Base-by-base conservation (phyloP, 2,888 invertebrate genomes). In the Ormyrus pomaceus region DNA sequence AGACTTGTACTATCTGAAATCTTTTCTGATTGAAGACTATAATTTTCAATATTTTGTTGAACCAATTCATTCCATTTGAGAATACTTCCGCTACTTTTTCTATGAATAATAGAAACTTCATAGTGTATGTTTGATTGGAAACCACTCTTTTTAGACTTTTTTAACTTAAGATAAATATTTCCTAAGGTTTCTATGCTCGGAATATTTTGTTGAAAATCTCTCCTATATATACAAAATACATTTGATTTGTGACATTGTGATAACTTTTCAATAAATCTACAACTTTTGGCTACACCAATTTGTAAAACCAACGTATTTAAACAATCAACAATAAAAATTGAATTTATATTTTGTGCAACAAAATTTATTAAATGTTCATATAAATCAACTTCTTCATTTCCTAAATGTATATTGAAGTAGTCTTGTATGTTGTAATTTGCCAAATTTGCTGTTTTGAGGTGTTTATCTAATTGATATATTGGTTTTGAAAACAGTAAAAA, bases 101-200 rank as follows among this genome's bases (percentile, higher is more conserved):
- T 84, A 66, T 87, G 87, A 9, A 82, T 77, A 13, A 87, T 72
- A 7, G 82, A 83, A 45, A 86, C 85, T 66, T 59, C 82, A 56
- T 48, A 76, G 65, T 77, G n/a, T 9, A 81, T 73, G 0, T 79
- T 74, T 8, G 74, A 77, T 11, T 70, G 46, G 62, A 45, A 71
- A 73, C 76, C 78, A 46, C 81, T 79, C 45, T 81, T 86, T 5
- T 77, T 62, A 5, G 51, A 70, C 61, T 83, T 84, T 19, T 86
- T 82, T 58, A 91, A 78, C 51, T 85, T 85, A 4, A 90, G 80
- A 75, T 90, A 89, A 6, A 87, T 86, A 13, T 85, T 87, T 8
- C 89, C 90, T 0, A 90, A 79, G 1, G 90, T 88, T 80, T 89
- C 86, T 13, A 90, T 84, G 10, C 84, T 84, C 1, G 88, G 87